phyloP scores from a whole-genome alignment of 1,140 invertebrate species.

The honey bee (Apis mellifera) region DNA sequence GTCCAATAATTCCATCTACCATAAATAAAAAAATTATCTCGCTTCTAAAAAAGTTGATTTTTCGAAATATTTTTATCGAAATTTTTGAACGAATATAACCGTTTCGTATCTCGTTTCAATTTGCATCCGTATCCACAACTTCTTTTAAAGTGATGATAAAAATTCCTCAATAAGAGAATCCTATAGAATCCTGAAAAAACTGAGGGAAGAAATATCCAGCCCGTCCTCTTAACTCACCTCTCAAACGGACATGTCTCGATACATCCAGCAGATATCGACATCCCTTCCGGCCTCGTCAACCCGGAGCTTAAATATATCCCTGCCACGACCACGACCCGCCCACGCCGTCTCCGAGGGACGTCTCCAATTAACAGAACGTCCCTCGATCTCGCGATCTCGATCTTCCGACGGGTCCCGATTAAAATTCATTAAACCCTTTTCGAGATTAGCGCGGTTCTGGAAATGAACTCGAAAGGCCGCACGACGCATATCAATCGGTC shows the following conservation, averaged over 20 bases:
- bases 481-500: slow-evolving; percentile 73
- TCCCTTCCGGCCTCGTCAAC: slow-evolving; percentile 37
- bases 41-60: too few species aligned
- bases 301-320: neutral
- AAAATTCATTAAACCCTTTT: slow-evolving; percentile 70
- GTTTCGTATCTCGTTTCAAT: too few species aligned
- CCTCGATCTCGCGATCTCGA: slow-evolving; percentile 49
- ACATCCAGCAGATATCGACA: neutral
- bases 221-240: slow-evolving; percentile 10
- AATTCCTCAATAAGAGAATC: too few species aligned
- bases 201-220: neutral
- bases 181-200: neutral
- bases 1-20: too few species aligned
- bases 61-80: too few species aligned
- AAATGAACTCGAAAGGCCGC: slow-evolving; percentile 66
- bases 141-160: too few species aligned
- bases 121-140: too few species aligned
- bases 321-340: slow-evolving; percentile 45
- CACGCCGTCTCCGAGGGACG: neutral
- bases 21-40: too few species aligned
- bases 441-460: slow-evolving; percentile 68
- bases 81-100: too few species aligned
- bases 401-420: slow-evolving; percentile 59
- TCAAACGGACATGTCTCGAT: neutral
- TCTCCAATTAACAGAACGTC: slow-evolving; percentile 56